These are phyloP conservation scores for Arbacia lixula DNA, from an alignment of 53 echinoderm and acorn worm genomes.

Conservation along the genomic window DNA sequence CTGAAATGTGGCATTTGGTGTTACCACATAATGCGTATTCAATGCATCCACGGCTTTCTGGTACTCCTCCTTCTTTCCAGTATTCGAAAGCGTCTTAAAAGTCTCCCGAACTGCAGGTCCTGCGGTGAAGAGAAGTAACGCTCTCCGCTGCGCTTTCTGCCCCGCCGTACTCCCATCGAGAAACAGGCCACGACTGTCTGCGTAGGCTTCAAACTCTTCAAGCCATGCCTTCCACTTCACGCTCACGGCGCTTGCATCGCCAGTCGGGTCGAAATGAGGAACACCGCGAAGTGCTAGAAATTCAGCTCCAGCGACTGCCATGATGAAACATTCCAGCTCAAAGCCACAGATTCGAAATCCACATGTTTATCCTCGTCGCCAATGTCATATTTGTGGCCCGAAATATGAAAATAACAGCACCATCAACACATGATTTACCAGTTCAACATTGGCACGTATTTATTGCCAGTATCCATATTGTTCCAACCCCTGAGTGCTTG, in stretches of 20 bases:
- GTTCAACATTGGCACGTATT: too few relatives aligned
- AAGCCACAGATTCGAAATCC: too few relatives aligned
- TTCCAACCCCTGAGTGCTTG: too few relatives aligned
- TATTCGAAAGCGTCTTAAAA: conserved; percentile 6
- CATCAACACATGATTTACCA: too few relatives aligned
- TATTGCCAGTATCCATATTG: too few relatives aligned
- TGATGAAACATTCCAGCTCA: too few relatives aligned
- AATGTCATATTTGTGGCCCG: too few relatives aligned
- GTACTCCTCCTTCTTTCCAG: conserved; percentile 7
- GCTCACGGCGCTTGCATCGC: background rate
- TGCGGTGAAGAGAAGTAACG: conserved; percentile 10
- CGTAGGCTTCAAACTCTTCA: conserved; percentile 21
- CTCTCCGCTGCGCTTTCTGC: conserved; percentile 25
- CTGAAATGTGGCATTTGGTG: conserved; percentile 17
- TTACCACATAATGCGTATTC: conserved; percentile 7
- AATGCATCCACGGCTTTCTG: conserved; percentile 10
- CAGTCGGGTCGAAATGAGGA: conserved; percentile 1
- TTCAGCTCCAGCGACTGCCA: too few relatives aligned
- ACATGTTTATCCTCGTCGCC: too few relatives aligned
- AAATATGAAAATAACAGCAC: too few relatives aligned
- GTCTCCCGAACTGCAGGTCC: background rate
- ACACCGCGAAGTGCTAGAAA: too few relatives aligned
- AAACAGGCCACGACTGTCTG: conserved; percentile 16
- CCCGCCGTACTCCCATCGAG: background rate
- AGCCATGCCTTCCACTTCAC: background rate